Base-by-base conservation (phyloP, 2,113 vertebrate species). In the Sylvietta virens region DNA sequence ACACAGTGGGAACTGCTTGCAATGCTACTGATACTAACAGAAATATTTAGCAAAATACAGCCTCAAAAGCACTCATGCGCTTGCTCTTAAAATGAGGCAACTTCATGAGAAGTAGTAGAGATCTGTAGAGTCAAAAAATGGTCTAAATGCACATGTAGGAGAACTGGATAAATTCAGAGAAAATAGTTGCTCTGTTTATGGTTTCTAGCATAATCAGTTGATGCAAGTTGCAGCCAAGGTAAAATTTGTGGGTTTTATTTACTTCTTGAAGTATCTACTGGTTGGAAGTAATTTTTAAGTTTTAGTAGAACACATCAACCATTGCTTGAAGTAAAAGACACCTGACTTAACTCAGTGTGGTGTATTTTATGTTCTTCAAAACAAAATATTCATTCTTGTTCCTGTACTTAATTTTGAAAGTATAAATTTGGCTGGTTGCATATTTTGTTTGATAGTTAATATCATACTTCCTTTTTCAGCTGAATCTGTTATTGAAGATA, bases 401-500 rank as follows among this genome's bases (percentile, higher is more conserved):
- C 31, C 47, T 3, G 0, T 66, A 48, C 11, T 14, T 67, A 47
- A 42, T 54, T 80, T 72, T 48, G 54, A 48, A 79, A 54, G 16
- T 65, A 15, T 37, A 39, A 31, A 31, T 81, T 47, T 66, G 22
- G 2, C 67, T 66, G 22, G 3, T 66, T 86, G 17, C 6, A 1
- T 58, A 8, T 77, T 85, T 86, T 77, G 14, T 58, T 54, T 73
- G 39, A 58, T 56, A 13, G 4, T 53, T 72, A 42, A 31, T 54
- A 44, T 7, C 28, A 11, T 16, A 6, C 66, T 50, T 82, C 8
- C 39, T 71, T 62, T 94, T 92, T 65, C 83, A 99, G 99, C 99
- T 88, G 99, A 99, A 78, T 98, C 98, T 22, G 98, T 99, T 87
- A 99, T 99, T 95, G 97, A 97, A 91, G 99, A 99, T 96, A 99